Base-by-base conservation (phyloP, 53 echinoderm and acorn worm species). In the Actinopyga echinites region DNA sequence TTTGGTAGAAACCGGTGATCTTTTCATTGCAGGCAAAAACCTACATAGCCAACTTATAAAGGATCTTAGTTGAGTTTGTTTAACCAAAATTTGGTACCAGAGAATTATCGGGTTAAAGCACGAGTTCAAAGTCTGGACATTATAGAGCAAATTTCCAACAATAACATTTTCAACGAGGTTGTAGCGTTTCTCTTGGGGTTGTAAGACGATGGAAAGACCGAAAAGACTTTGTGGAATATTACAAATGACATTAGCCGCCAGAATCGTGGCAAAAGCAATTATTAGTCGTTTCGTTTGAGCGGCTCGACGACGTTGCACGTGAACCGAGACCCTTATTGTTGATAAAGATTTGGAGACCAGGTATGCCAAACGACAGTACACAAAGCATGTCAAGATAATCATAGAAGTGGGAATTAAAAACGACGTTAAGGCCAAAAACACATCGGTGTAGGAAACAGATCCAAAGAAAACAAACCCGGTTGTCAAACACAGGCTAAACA, bases 1-100 rank as follows among this genome's bases (percentile, higher is more conserved):
- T n/a, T n/a, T n/a, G n/a, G n/a, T n/a, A n/a, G n/a, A n/a, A n/a
- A n/a, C n/a, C n/a, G n/a, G n/a, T n/a, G n/a, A n/a, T n/a, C n/a
- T n/a, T n/a, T n/a, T n/a, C n/a, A n/a, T n/a, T n/a, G n/a, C n/a
- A n/a, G n/a, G n/a, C n/a, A n/a, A n/a, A n/a, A n/a, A n/a, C n/a
- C n/a, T n/a, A n/a, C n/a, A n/a, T n/a, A n/a, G n/a, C n/a, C n/a
- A n/a, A n/a, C n/a, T n/a, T n/a, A n/a, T n/a, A n/a, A n/a, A n/a
- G n/a, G n/a, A n/a, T n/a, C n/a, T n/a, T n/a, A n/a, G n/a, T n/a
- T n/a, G n/a, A n/a, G n/a, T n/a, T n/a, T n/a, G n/a, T n/a, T 68
- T 68, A 17, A 68, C 34, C 35, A 68, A 23, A 68, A 68, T 22
- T 38, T 68, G 68, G 10, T 68, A 21, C 68, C 68, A 68, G 13